These are phyloP conservation scores for Oscheius sp. DNA, from an alignment of 1,140 invertebrate genomes.

Conservation along the genomic window DNA sequence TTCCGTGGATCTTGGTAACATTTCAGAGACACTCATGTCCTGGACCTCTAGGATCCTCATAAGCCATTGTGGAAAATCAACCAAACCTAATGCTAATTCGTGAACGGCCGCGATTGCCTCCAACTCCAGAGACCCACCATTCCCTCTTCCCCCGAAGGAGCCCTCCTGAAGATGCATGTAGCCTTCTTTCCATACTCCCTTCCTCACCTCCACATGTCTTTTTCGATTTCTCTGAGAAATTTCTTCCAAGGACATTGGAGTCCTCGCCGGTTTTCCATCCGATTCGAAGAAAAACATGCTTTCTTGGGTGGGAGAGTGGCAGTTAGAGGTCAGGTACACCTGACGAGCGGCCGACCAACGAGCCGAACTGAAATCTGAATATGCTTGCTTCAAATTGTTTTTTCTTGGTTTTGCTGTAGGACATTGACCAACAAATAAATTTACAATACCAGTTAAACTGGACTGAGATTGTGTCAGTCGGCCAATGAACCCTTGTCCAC, in stretches of 20 bases:
- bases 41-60: slow-evolving; percentile 32
- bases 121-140: slow-evolving; percentile 49
- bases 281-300: slow-evolving; percentile 29
- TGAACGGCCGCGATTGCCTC: slow-evolving; percentile 60
- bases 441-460: no score
- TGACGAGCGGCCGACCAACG: slow-evolving; percentile 57
- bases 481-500: no score
- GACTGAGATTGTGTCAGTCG: no score
- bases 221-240: slow-evolving; percentile 52
- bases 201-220: slow-evolving; percentile 41
- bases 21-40: slow-evolving; percentile 56
- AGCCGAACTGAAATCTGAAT: slow-evolving; percentile 43
- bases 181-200: slow-evolving; percentile 15
- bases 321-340: slow-evolving; percentile 56
- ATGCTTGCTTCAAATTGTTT: no score
- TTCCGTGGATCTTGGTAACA: slow-evolving; percentile 54
- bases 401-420: no score
- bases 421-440: no score
- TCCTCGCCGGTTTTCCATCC: slow-evolving; percentile 23
- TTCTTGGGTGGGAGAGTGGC: slow-evolving; percentile 48
- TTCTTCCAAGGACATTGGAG: slow-evolving; percentile 55
- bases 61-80: background rate
- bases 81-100: slow-evolving; percentile 40
- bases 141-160: slow-evolving; percentile 1
- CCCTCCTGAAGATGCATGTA: no score